Evolutionary conservation across 2,113 vertebrate genomes (phyloP), one percentile per base, ranked within the genome.

Genomic region (Periophthalmus modestus): DNA sequence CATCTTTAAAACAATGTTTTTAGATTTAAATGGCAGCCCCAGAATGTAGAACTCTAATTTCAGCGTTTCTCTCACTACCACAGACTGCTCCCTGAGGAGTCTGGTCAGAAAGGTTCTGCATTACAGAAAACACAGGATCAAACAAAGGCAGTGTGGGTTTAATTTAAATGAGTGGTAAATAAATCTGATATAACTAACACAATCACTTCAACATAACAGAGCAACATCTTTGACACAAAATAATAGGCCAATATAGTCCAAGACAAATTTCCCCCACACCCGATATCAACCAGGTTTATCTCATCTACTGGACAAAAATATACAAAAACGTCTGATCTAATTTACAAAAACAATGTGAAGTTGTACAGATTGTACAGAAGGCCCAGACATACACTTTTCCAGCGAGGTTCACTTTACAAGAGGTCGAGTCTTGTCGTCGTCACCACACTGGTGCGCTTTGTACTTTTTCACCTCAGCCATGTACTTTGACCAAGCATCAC

Each of bases 401-500:
- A 24, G 6, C 12, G 80, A 71, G 68, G 63, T 83, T 89, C 95
- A 98, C 94, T 98, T 98, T 85, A 98, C 97, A 89, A 98, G 93
- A 73, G 97, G 96, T 58, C 96, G 93, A 82, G 96, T 98, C 91
- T 98, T 98, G 91, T 98, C 97, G 36, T 98, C 97, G 3, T 98
- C 97, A 0, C 97, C 95, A 83, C 97, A 98, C 94, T 97, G 96
- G 75, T 98, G 96, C 66, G 96, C 96, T 95, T 98, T 98, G 91
- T 98, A 98, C 88, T 97, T 98, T 94, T 98, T 97, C 92, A 98
- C 97, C 88, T 98, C 96, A 7, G 96, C 96, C 97, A 98, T 98
- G 94, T 98, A 98, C 89, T 95, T 95, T 82, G 95, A 95, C 97
- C 97, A 98, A 5, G 96, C 96, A 21, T 98, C 96, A 74, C 96